phyloP scores from a whole-genome alignment of 2,113 vertebrate genomes.

The Elaphurus davidianus region DNA sequence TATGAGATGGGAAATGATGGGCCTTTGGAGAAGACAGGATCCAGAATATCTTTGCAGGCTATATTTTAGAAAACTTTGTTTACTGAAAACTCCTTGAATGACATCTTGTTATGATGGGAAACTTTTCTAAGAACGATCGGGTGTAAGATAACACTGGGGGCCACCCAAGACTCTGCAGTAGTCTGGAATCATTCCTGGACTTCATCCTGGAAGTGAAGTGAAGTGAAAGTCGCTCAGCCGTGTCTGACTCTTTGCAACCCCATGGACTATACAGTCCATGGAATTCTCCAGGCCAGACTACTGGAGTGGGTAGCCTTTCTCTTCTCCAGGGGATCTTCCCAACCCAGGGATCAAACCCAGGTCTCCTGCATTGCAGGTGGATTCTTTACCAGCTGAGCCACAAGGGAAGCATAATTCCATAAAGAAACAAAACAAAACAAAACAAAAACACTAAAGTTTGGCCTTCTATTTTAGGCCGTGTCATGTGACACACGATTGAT shows the following conservation, averaged over 20 bases:
- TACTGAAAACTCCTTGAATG: background rate
- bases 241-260: background rate
- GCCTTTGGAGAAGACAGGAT: background rate
- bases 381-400: background rate
- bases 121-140: background rate
- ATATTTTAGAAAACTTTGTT: background rate
- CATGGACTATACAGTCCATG: background rate
- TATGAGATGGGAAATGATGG: background rate
- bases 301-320: background rate
- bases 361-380: fast-evolving
- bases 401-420: background rate
- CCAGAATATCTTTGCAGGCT: background rate
- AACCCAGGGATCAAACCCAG: background rate
- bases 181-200: background rate
- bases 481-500: fast-evolving
- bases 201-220: background rate
- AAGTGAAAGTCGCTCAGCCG: background rate
- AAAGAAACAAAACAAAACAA: background rate
- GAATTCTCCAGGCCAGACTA: background rate
- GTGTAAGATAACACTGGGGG: background rate
- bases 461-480: background rate
- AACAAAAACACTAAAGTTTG: background rate
- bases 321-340: background rate
- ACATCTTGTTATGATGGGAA: background rate
- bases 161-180: background rate